These are phyloP conservation scores for Actinia tenebrosa DNA, from an alignment of 64 coral and sea anemone species.

Conservation along the genomic window DNA sequence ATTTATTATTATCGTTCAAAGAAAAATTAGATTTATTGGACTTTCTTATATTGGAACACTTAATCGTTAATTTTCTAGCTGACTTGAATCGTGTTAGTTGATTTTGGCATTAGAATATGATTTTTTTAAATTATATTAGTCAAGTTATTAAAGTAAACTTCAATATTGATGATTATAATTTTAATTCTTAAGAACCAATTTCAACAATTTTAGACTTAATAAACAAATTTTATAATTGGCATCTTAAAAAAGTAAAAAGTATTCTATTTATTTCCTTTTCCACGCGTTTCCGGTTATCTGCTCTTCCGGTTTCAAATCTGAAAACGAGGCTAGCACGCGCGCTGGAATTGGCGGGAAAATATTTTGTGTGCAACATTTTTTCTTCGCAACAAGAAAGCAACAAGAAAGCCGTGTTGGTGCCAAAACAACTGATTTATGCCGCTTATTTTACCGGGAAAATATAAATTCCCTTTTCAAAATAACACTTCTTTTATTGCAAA, in stretches of 20 bases:
- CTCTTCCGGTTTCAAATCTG: background rate
- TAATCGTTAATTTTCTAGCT: background rate
- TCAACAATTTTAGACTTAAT: too few relatives aligned
- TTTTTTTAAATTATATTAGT: too few relatives aligned
- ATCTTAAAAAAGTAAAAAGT: too few relatives aligned
- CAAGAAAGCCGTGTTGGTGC: background rate
- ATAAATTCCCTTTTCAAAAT: background rate
- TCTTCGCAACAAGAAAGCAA: background rate
- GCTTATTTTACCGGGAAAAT: background rate
- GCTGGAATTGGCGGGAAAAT: conserved; percentile 53
- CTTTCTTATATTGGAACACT: background rate
- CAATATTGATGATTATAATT: too few relatives aligned
- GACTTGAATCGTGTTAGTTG: background rate
- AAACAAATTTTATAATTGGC: too few relatives aligned
- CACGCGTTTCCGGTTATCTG: background rate
- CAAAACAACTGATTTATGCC: background rate
- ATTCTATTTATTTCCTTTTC: background rate
- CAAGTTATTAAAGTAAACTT: too few relatives aligned
- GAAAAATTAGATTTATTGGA: background rate
- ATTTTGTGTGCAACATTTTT: background rate
- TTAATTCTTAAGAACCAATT: too few relatives aligned
- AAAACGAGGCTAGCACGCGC: conserved; percentile 37
- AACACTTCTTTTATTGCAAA: background rate
- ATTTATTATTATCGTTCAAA: background rate
- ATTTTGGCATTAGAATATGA: too few relatives aligned